Evolutionary conservation across 1,140 invertebrate genomes (phyloP), one percentile per base, ranked within the genome.

Genomic region (Argopecten irradians): DNA sequence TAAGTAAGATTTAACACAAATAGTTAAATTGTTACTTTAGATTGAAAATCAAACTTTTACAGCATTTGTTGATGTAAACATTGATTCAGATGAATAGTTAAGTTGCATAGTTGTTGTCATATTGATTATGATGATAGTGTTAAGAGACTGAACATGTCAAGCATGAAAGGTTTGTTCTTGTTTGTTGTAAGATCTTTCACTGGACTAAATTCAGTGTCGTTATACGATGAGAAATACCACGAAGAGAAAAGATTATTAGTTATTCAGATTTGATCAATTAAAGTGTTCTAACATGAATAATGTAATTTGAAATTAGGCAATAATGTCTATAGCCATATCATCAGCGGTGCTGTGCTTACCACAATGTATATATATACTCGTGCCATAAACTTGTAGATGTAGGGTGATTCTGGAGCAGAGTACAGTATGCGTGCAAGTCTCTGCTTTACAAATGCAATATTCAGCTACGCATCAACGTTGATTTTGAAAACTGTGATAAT

Each of bases 241-340:
- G 55, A 71, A 28, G n/a, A n/a, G 11, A 71, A 71, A 71, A n/a
- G 28, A 71, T 71, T n/a, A 71, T 71, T 16, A 71, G 28, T 28
- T 71, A n/a, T 71, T 71, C 55, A 28, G 55, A 16, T 71, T 71
- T 71, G 8, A 71, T 28, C 5, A 71, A 71, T 22, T 71, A 46
- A 46, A 71, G 55, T 71, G 55, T 71, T 71, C 55, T 28, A 28
- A n/a, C 19, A 71, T 71, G 55, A 71, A 71, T 28, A 71, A 3
- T 71, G 55, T 22, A 7, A 28, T 28, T 71, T 71, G 22, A 71
- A 71, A 28, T 71, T 28, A 71, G 55, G 55, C 55, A 71, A 71
- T 71, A 71, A 71, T 71, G 55, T 71, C 55, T 71, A 71, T 28
- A n/a, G 55, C 55, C 55, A 71, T 71, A 71, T 71, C 55, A 71